These are phyloP conservation scores for Zapus hudsonius DNA, from an alignment of 2,113 vertebrate genomes.

Conservation along the genomic window DNA sequence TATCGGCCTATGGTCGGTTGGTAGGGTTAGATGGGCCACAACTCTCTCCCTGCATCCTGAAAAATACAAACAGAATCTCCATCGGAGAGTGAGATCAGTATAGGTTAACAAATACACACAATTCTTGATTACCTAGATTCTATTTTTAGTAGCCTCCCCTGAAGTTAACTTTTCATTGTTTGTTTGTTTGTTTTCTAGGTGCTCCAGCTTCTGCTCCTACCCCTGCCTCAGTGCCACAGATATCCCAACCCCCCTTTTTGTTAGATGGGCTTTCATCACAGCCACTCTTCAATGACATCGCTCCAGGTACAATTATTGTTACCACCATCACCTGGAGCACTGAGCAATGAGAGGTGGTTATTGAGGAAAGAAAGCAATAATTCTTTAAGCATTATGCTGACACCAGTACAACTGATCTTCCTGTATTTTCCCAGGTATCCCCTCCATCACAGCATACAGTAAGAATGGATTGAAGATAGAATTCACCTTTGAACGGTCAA, in stretches of 20 bases:
- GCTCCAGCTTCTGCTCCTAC: constrained; percentile 86
- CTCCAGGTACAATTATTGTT: constrained; percentile 88
- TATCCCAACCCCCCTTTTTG: constrained; percentile 93
- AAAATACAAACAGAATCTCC: too few species aligned
- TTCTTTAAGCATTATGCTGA: background rate
- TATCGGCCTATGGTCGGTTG: too few species aligned
- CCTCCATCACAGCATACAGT: constrained; percentile 97
- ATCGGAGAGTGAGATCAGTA: too few species aligned
- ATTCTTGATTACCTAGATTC: too few species aligned
- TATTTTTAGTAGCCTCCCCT: too few species aligned
- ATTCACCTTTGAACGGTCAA: constrained; percentile 98
- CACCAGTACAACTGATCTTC: constrained; percentile 27
- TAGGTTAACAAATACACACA: too few species aligned
- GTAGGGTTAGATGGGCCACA: too few species aligned
- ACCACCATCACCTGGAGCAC: background rate
- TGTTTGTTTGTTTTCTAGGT: constrained; percentile 76
- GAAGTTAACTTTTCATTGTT: constrained; percentile 33
- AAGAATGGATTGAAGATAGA: constrained; percentile 99
- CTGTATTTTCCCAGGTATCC: constrained; percentile 89
- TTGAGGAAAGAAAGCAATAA: constrained; percentile 51
- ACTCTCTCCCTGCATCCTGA: too few species aligned
- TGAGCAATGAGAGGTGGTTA: background rate
- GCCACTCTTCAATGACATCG: constrained; percentile 95
- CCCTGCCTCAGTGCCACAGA: constrained; percentile 88
- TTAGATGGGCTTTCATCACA: constrained; percentile 95